Conservation (phyloP, 2,888 invertebrate species). For the Neuroscelio doddi region DNA sequence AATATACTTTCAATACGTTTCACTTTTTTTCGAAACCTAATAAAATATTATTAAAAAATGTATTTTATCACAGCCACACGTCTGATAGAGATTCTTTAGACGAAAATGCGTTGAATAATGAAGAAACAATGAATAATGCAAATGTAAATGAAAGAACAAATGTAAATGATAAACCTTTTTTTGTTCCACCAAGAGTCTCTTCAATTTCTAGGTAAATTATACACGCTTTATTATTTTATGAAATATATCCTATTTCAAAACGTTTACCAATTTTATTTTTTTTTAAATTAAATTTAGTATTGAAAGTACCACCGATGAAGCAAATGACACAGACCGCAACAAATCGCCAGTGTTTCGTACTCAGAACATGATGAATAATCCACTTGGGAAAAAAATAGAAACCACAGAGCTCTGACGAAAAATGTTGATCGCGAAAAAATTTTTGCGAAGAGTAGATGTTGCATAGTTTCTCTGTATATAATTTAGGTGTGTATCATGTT, state of each 20-base stretch:
- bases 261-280: slow-evolving; percentile 20
- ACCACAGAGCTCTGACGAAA: slow-evolving; percentile 64
- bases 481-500: slow-evolving; percentile 18
- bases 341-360: slow-evolving; percentile 53
- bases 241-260: too few species aligned
- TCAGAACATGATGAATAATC: slow-evolving; percentile 64
- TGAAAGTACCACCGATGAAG: slow-evolving; percentile 61
- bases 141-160: slow-evolving; percentile 59
- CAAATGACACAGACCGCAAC: slow-evolving; percentile 37
- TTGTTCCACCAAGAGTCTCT: slow-evolving; percentile 62
- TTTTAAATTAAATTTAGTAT: slow-evolving; percentile 54
- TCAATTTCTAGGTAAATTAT: slow-evolving; percentile 70
- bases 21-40: too few species aligned
- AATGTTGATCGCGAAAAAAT: slow-evolving; percentile 39
- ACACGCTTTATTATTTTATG: too few species aligned
- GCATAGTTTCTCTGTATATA: slow-evolving; percentile 30
- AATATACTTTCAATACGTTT: too few species aligned
- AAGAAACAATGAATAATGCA: slow-evolving; percentile 69
- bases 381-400: slow-evolving; percentile 67
- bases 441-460: slow-evolving; percentile 40
- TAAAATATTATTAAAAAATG: too few species aligned
- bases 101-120: slow-evolving; percentile 80
- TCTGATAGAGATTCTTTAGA: slow-evolving; percentile 90
- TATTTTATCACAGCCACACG: slow-evolving; percentile 73
- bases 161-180: slow-evolving; percentile 64